These are phyloP conservation scores for Malurus cyaneus DNA, from an alignment of 2,113 vertebrate species.

Conservation along the genomic window DNA sequence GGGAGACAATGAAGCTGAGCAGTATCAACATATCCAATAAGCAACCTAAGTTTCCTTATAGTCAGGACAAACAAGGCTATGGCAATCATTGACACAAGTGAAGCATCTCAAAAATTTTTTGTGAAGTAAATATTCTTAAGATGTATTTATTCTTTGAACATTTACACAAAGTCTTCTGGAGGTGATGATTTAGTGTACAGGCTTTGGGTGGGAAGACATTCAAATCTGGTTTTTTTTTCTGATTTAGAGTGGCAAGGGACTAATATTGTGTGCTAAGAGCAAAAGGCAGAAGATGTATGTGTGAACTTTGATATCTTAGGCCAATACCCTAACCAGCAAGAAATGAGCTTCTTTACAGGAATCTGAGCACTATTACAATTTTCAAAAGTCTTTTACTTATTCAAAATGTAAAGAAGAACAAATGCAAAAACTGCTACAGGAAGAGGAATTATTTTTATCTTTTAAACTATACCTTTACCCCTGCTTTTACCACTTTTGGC, in stretches of 20 bases:
- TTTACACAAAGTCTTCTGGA: neutral
- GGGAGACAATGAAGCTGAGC: neutral
- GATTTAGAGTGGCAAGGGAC: neutral
- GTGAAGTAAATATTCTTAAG: neutral
- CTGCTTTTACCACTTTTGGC: neutral
- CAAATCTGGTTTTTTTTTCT: neutral
- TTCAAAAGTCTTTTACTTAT: slow-evolving; percentile 7
- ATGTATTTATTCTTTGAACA: neutral
- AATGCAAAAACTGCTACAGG: neutral
- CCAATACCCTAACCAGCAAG: neutral
- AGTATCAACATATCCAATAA: neutral
- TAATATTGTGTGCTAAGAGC: neutral
- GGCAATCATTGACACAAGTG: neutral
- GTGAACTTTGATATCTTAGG: neutral
- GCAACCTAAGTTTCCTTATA: neutral
- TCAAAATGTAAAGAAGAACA: neutral
- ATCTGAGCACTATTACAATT: neutral
- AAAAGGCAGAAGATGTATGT: neutral
- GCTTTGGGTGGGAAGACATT: neutral
- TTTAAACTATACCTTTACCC: neutral
- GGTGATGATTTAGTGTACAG: neutral
- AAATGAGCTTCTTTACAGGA: neutral
- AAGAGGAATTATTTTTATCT: neutral
- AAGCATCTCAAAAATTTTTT: neutral
- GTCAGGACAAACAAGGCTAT: neutral